phyloP scores from a whole-genome alignment of 2,113 vertebrate species.

The Eulemur macaco region DNA sequence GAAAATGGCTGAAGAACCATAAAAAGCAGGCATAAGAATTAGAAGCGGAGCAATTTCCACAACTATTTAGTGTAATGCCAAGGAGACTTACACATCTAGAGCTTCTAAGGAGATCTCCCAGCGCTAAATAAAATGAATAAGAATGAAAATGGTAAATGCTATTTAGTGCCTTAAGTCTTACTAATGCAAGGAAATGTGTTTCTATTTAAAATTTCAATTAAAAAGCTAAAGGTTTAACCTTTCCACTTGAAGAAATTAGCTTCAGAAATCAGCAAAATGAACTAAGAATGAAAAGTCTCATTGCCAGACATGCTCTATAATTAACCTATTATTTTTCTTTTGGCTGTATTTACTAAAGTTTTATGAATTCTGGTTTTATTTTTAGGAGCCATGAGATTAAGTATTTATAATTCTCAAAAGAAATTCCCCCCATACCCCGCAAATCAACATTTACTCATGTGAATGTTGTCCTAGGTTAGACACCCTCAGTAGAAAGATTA shows the following conservation, averaged over 20 bases:
- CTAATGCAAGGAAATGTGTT: background rate
- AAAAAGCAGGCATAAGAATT: background rate
- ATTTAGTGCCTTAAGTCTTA: background rate
- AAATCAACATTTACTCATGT: background rate
- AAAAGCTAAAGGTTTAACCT: background rate
- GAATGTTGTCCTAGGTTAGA: background rate
- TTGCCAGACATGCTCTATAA: background rate
- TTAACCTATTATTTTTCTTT: background rate
- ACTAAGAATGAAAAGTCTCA: background rate
- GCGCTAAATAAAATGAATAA: background rate
- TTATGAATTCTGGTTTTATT: constrained; percentile 27
- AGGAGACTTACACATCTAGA: background rate
- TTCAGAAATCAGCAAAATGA: constrained; percentile 6
- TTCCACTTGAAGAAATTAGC: background rate
- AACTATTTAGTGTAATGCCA: no score
- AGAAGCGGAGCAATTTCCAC: background rate
- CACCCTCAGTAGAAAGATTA: background rate
- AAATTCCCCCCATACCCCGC: background rate
- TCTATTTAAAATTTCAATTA: background rate
- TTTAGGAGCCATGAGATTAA: background rate
- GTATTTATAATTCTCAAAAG: background rate
- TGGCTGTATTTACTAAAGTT: constrained; percentile 11
- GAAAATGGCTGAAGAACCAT: background rate
- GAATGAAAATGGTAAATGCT: background rate
- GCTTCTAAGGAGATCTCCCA: background rate